Base-by-base conservation (phyloP, 64 coral and sea anemone species). In the Stichodactyla mertensii region DNA sequence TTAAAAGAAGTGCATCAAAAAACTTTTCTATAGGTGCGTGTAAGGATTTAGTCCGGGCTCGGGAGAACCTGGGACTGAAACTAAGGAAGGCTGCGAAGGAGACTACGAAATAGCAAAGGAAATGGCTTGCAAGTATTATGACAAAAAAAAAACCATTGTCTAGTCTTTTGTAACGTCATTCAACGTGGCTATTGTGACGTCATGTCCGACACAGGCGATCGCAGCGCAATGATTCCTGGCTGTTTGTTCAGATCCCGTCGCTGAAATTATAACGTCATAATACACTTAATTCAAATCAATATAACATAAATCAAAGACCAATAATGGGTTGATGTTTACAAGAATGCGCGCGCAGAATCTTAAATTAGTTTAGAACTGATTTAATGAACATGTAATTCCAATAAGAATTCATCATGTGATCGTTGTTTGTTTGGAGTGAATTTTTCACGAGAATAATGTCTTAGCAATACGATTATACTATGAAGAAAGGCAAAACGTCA, bases 401-500 rank as follows among this genome's bases (percentile, higher is more conserved):
- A 74, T 74, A 13, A 13, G 7, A 74, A 74, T 74, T 8, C 8
- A 58, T 31, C 27, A 4, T 13, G 24, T 74, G 7, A 4, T 6
- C 24, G 8, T 66, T 66, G 62, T n/a, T 45, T 45, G 36, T 45
- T 2, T n/a, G 19, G 22, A 66, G 62, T n/a, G 62, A 45, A 45
- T 45, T 61, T 18, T 16, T 61, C 13, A 5, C 14, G 4, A 3
- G 20, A 22, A n/a, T 12, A 36, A 95, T 95, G 93, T 92, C 93
- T 64, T 82, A 89, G 57, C 82, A 89, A 51, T 91, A 95, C 71
- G 93, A 91, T 0, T 1, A 45, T 45, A 45, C 1, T 4, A 94
- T 91, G 89, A 89, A 91, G 24, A 87, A 84, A 15, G 77, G 78
- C 12, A 88, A 88, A 69, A 92, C 82, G 52, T 62, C 84, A 57